These are phyloP conservation scores for Patiria pectinifera DNA, from an alignment of 53 echinoderm and acorn worm species.

Conservation along the genomic window DNA sequence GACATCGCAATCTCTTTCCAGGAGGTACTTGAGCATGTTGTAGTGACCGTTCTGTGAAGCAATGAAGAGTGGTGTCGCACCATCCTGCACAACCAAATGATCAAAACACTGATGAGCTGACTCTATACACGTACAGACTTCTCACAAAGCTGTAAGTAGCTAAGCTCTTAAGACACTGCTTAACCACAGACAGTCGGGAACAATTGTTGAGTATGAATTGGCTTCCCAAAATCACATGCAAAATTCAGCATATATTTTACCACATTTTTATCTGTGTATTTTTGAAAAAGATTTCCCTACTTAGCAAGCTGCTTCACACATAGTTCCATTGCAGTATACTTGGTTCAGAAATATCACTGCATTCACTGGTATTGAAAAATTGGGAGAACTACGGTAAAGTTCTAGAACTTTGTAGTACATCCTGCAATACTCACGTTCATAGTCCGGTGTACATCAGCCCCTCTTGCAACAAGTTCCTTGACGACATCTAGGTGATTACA, in stretches of 20 bases:
- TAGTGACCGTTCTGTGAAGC: constrained; percentile 90
- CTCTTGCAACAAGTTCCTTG: constrained; percentile 77
- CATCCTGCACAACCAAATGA: constrained; percentile 68
- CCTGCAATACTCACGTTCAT: constrained; percentile 75
- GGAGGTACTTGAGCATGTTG: constrained; percentile 84
- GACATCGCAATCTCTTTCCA: constrained; percentile 78
- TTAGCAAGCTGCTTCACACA: no score
- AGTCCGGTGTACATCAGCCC: constrained; percentile 81
- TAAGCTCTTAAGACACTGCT: no score
- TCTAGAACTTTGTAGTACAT: background rate
- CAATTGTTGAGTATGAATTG: background rate
- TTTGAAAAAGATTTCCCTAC: no score
- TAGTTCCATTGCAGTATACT: no score
- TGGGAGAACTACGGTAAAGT: background rate
- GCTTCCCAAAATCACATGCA: no score
- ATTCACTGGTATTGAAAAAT: background rate
- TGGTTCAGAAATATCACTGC: no score
- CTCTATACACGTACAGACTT: no score
- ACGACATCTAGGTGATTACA: constrained; percentile 92
- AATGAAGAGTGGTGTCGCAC: constrained; percentile 87
- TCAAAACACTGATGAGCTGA: no score
- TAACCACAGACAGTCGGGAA: background rate
- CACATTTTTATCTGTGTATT: no score
- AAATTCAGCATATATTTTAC: no score
- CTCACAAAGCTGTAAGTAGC: no score